Evolutionary conservation across 2,888 invertebrate species (phyloP).

Genomic region (Cordilura impudica): DNA sequence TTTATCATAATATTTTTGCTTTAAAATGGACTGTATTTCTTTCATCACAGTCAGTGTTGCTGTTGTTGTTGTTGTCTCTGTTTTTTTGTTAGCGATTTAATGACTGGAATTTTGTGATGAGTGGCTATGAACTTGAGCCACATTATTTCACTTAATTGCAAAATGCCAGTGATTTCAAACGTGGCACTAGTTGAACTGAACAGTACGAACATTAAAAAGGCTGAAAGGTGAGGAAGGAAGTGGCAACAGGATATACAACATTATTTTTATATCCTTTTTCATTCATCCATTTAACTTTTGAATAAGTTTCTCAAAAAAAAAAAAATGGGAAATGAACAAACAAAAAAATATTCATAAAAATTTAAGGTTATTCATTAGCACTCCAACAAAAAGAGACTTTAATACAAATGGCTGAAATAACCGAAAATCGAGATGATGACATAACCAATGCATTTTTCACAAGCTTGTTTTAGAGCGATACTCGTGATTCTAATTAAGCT

Average conservation of each 20-base stretch:
- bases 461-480: too few relatives aligned
- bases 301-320: background rate
- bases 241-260: constrained; percentile 48
- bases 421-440: too few relatives aligned
- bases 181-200: background rate
- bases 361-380: too few relatives aligned
- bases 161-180: constrained; percentile 36
- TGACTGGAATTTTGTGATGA: constrained; percentile 52
- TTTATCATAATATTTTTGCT: background rate
- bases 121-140: constrained; percentile 54
- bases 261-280: constrained; percentile 49
- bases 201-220: background rate
- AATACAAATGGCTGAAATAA: too few relatives aligned
- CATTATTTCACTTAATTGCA: constrained; percentile 31
- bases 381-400: too few relatives aligned
- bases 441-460: too few relatives aligned
- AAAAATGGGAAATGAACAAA: background rate
- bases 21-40: background rate
- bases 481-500: too few relatives aligned
- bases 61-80: background rate
- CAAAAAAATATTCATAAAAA: too few relatives aligned
- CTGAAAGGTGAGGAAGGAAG: constrained; percentile 41
- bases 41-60: background rate
- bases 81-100: constrained; percentile 41
- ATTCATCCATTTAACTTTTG: constrained; percentile 1